phyloP scores from a whole-genome alignment of 2,888 invertebrate genomes.

The Papilio elwesi region DNA sequence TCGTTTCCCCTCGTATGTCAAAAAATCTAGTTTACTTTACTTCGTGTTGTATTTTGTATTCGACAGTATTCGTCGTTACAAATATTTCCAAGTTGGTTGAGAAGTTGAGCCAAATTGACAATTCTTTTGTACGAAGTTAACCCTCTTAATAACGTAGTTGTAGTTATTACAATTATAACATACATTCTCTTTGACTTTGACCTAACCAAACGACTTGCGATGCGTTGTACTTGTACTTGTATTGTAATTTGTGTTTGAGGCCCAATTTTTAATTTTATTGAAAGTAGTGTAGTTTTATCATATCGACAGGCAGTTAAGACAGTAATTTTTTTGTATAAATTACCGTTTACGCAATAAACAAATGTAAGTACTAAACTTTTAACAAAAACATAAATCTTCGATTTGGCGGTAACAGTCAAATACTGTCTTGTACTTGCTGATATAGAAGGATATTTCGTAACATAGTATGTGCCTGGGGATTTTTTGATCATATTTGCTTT shows the following conservation, averaged over 20 bases:
- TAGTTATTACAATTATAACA: not conserved
- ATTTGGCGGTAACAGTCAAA: conserved; percentile 35
- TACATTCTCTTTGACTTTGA: not conserved
- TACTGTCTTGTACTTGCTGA: not conserved
- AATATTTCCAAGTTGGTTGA: too few species aligned
- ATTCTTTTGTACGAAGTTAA: not conserved
- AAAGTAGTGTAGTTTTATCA: not conserved
- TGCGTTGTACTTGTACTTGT: not conserved
- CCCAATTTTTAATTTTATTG: not conserved
- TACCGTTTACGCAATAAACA: not conserved
- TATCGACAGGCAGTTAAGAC: not conserved
- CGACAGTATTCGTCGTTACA: too few species aligned
- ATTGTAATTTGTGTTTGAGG: not conserved
- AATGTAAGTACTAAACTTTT: conserved; percentile 22
- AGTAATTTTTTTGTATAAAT: not conserved
- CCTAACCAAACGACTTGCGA: not conserved
- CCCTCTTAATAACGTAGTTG: not conserved
- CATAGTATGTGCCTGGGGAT: not conserved
- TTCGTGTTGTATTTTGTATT: too few species aligned
- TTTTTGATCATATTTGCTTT: not conserved
- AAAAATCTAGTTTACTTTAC: too few species aligned
- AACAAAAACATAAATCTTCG: not conserved
- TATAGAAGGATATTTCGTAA: not conserved
- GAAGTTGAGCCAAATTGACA: too few species aligned
- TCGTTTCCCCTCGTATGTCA: too few species aligned